Evolutionary conservation across 1,140 invertebrate species (phyloP).

Genomic region (Drosophila littoralis): DNA sequence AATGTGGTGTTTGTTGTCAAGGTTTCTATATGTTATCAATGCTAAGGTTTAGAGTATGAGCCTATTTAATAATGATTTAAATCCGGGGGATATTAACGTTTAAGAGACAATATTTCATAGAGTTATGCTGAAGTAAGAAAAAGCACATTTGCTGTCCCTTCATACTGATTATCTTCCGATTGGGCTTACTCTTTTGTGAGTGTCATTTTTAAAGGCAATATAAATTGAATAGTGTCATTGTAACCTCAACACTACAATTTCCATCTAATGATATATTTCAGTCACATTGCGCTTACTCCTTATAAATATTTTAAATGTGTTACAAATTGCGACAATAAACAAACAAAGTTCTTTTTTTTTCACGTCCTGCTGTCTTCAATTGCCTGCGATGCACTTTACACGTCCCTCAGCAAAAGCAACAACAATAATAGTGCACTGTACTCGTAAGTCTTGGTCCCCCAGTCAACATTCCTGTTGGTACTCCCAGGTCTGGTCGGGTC

Average conservation of each 20-base stretch:
- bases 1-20: no score
- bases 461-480: constrained; percentile 12
- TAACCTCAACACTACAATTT: not conserved
- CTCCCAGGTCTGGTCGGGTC: not conserved
- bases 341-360: constrained; percentile 32
- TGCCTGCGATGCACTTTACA: constrained; percentile 44
- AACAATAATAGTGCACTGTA: constrained; percentile 19
- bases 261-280: not conserved
- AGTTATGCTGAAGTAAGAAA: no score
- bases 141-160: no score
- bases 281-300: constrained; percentile 1
- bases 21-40: no score
- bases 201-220: not conserved
- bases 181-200: no score
- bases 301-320: constrained; percentile 53
- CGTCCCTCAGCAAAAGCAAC: constrained; percentile 23
- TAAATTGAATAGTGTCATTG: not conserved
- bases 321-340: constrained; percentile 51
- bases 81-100: no score
- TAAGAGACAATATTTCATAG: no score
- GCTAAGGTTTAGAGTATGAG: no score
- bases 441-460: constrained; percentile 20
- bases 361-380: constrained; percentile 29
- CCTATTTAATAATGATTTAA: no score
- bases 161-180: no score